Evolutionary conservation across 2,797 vertebrate species (phyloP), one percentile per base, ranked within the genome.

Genomic region (Nannoperca obscura): DNA sequence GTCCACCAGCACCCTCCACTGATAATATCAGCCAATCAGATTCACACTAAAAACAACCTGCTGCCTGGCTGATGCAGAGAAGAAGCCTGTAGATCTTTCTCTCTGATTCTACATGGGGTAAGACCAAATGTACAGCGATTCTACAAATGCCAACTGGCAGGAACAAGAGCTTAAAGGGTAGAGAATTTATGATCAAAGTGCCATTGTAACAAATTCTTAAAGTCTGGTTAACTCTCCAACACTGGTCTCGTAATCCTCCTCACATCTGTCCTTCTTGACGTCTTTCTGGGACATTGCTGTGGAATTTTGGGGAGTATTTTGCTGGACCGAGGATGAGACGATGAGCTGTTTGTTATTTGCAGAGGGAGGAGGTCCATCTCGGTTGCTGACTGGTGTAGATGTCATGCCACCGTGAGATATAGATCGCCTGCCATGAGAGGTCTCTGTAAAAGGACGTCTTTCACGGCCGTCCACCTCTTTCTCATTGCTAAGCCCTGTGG

Each of bases 181-280:
- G 76, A 91, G 36, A 76, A 64, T 78, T 87, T 62, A 83, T 85
- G 88, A 82, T 80, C 86, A 90, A 95, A 94, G 95, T 72, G 91
- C 88, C 71, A 89, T 88, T 81, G 88, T 79, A 27, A 92, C 91
- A 81, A 63, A 74, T 60, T 75, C 62, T 89, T 95, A 97, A 89
- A 98, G 95, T 95, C 95, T 96, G 79, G 97, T 98, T 90, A 96
- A 93, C 90, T 97, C 96, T 3, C 93, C 90, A 78, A 90, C 86
- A 66, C 95, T 95, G 36, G 92, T 89, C 9, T 81, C 62, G 44
- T 78, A 91, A 0, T 14, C 63, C 9, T 94, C 93, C 49, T 88
- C 67, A 1, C 59, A 36, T 74, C 83, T 86, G 73, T 84, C 84
- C 67, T 78, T 87, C 63, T 81, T 86, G 36, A 40, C 20, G 30